phyloP scores from a whole-genome alignment of 2,797 vertebrate species.

The Salmo trutta region DNA sequence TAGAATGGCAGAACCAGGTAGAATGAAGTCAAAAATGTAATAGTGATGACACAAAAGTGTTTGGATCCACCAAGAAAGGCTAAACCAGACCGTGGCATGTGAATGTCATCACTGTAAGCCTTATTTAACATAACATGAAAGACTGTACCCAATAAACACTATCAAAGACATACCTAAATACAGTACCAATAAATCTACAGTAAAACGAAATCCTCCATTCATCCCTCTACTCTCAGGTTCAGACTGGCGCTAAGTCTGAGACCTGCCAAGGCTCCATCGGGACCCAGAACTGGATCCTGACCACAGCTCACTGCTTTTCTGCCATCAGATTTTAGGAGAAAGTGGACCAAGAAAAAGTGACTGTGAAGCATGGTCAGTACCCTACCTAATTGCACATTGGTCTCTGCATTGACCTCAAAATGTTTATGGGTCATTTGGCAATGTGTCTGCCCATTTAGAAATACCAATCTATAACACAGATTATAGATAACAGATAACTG shows the following conservation, averaged over 20 bases:
- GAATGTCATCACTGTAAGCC: conserved; percentile 43
- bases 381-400: not conserved
- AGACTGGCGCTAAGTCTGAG: conserved; percentile 13
- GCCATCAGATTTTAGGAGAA: not conserved
- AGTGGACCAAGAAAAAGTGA: not conserved
- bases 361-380: conserved; percentile 58
- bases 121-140: not conserved
- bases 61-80: accelerated
- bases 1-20: not conserved
- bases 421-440: not conserved
- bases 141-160: not conserved
- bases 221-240: not conserved
- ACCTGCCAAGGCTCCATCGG: conserved; percentile 79
- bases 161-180: too few species aligned
- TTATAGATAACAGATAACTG: too few species aligned
- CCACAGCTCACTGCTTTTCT: conserved; percentile 84
- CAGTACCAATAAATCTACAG: not conserved
- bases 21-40: not conserved
- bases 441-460: not conserved
- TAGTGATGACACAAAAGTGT: conserved; percentile 46
- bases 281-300: conserved; percentile 79
- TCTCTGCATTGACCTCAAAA: not conserved
- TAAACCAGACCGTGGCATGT: conserved; percentile 74
- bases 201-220: not conserved
- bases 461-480: not conserved